These are phyloP conservation scores for Pollachius pollachius DNA, from an alignment of 2,113 vertebrate species.

Conservation along the genomic window DNA sequence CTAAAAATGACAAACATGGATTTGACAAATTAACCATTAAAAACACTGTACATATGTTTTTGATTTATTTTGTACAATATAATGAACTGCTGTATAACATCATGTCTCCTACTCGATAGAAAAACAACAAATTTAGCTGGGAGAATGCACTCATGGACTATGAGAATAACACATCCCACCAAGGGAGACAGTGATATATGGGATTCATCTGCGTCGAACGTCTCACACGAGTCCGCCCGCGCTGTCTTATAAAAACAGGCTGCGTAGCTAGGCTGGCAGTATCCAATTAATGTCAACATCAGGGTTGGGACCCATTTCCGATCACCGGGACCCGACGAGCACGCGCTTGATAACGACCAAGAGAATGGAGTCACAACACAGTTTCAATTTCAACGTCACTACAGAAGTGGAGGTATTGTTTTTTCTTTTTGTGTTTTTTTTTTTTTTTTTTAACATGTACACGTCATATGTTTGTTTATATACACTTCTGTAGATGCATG, in stretches of 20 bases:
- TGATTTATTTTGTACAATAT: constrained; percentile 56
- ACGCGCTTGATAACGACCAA: constrained; percentile 26
- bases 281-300: constrained; percentile 33
- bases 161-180: neutral
- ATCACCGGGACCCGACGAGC: constrained; percentile 11
- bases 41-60: constrained; percentile 72
- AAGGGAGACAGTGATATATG: constrained; percentile 10
- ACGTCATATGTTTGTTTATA: constrained; percentile 50
- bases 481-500: constrained; percentile 58
- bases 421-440: constrained; percentile 42
- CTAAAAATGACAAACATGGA: constrained; percentile 63
- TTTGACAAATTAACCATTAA: constrained; percentile 68
- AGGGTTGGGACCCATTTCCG: constrained; percentile 43
- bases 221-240: constrained; percentile 2
- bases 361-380: constrained; percentile 52
- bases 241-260: constrained; percentile 1
- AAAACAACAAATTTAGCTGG: constrained; percentile 33
- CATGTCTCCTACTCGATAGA: constrained; percentile 42
- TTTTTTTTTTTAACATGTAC: constrained; percentile 54
- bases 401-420: constrained; percentile 69
- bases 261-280: constrained; percentile 36
- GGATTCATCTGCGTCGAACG: neutral
- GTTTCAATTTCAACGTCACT: constrained; percentile 60
- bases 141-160: constrained; percentile 18
- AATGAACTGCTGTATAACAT: constrained; percentile 45